These are phyloP conservation scores for Apistogramma diplotaenia DNA, from an alignment of 2,113 vertebrate species.

Conservation along the genomic window DNA sequence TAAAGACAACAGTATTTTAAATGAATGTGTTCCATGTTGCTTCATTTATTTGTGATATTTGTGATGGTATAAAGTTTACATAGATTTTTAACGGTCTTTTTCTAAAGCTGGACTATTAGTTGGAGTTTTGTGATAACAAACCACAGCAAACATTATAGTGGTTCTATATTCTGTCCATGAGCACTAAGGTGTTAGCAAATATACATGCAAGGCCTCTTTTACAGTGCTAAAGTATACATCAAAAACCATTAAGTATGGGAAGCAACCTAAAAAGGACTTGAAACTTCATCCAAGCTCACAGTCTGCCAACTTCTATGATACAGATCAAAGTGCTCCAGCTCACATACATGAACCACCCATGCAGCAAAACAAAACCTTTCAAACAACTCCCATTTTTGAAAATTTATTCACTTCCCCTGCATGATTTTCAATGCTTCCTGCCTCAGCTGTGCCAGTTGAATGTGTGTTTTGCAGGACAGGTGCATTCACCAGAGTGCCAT, in stretches of 20 bases:
- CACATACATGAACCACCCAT: conserved; percentile 39
- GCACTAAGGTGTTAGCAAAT: not conserved
- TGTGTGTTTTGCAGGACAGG: conserved; percentile 27
- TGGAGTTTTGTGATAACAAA: not conserved
- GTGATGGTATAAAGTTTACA: not conserved
- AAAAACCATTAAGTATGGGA: not conserved
- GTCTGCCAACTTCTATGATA: conserved; percentile 20
- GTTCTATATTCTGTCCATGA: not conserved
- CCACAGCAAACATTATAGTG: not conserved
- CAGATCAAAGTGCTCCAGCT: conserved; percentile 32
- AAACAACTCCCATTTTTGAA: not conserved
- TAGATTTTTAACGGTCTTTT: not conserved
- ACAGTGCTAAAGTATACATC: not conserved
- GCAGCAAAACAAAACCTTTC: conserved; percentile 36
- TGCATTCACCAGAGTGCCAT: conserved; percentile 20
- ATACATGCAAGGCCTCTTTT: not conserved
- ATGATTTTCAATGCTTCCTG: conserved; percentile 7
- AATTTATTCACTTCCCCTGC: conserved; percentile 3
- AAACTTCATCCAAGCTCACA: not conserved
- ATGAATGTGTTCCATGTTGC: not conserved
- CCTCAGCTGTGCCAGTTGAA: not conserved
- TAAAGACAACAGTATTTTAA: not conserved
- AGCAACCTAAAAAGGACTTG: not conserved
- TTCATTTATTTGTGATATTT: too few species aligned
- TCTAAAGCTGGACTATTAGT: not conserved